These are phyloP conservation scores for Ictalurus punctatus DNA, from an alignment of 2,113 vertebrate genomes.

Conservation along the genomic window DNA sequence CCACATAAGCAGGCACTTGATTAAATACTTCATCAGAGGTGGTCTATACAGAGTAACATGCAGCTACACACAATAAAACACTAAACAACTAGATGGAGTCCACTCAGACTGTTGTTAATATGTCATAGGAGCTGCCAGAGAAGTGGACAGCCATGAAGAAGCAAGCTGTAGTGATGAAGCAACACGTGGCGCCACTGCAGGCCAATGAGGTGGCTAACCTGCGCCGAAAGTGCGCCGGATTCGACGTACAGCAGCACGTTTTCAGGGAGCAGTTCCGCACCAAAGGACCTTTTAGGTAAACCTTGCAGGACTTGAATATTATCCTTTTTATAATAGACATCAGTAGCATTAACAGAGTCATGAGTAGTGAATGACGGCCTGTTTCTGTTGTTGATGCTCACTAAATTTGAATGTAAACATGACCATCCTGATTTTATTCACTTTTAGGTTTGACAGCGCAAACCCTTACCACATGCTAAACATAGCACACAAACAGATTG, in stretches of 20 bases:
- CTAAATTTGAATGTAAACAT: not conserved
- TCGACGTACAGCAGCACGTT: constrained; percentile 78
- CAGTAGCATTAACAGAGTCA: not conserved
- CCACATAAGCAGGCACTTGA: constrained; percentile 60
- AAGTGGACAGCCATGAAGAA: constrained; percentile 87
- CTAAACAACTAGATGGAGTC: not conserved
- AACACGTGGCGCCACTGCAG: constrained; percentile 88
- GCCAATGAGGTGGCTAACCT: constrained; percentile 78
- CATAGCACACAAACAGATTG: constrained; percentile 78
- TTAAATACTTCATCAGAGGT: constrained; percentile 52
- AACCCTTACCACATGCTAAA: constrained; percentile 81
- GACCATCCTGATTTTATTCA: not conserved
- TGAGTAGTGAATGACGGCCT: not conserved
- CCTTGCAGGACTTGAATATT: not conserved
- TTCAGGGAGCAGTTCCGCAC: constrained; percentile 80
- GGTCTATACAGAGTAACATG: constrained; percentile 66
- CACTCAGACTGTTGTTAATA: not conserved
- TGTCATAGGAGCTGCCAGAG: constrained; percentile 85
- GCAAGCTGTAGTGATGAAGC: constrained; percentile 76
- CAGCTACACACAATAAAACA: not conserved
- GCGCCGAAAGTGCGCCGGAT: constrained; percentile 76
- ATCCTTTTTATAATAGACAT: not conserved
- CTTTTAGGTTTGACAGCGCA: constrained; percentile 78
- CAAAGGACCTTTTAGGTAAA: constrained; percentile 86
- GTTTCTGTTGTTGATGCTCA: not conserved